A percentile compares a stretch with the other conserved stretches of the same genome.
These are phyloP conservation scores for Parnassius orleans DNA, from an alignment of 2,888 invertebrate genomes.

Conservation along the genomic window DNA sequence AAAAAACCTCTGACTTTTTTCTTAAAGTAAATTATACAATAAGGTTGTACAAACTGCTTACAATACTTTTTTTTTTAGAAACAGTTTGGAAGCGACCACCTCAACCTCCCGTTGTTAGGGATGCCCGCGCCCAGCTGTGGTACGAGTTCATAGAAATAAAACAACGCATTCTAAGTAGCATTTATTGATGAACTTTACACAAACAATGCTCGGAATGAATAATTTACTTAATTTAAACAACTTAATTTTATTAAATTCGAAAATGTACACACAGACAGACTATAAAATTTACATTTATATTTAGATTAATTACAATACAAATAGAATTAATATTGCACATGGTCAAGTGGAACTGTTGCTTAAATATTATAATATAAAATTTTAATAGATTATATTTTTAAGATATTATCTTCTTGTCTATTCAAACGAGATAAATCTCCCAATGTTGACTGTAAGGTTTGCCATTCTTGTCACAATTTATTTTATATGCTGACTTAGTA, in stretches of 20 bases:
- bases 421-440: too few species aligned
- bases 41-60: too few species aligned
- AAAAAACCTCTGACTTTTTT: too few species aligned
- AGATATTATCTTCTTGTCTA: too few species aligned
- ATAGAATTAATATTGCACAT: conserved; percentile 64
- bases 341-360: conserved; percentile 29
- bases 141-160: conserved; percentile 7
- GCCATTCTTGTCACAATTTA: too few species aligned
- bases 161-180: conserved; percentile 35
- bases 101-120: too few species aligned
- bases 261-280: conserved; percentile 56
- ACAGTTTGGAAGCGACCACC: too few species aligned
- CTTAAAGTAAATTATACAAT: too few species aligned
- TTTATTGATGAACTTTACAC: conserved; percentile 44
- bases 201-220: conserved; percentile 38
- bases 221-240: conserved; percentile 37
- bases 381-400: too few species aligned
- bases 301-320: conserved; percentile 29
- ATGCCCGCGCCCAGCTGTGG: neutral
- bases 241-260: conserved; percentile 69
- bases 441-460: too few species aligned
- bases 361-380: neutral
- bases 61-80: too few species aligned
- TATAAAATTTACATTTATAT: conserved; percentile 27
- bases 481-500: too few species aligned